Percentiles rank a stretch among this genome's conserved stretches.
phyloP scores from a whole-genome alignment of 2,797 vertebrate species.

The Sebastes paucispinis region DNA sequence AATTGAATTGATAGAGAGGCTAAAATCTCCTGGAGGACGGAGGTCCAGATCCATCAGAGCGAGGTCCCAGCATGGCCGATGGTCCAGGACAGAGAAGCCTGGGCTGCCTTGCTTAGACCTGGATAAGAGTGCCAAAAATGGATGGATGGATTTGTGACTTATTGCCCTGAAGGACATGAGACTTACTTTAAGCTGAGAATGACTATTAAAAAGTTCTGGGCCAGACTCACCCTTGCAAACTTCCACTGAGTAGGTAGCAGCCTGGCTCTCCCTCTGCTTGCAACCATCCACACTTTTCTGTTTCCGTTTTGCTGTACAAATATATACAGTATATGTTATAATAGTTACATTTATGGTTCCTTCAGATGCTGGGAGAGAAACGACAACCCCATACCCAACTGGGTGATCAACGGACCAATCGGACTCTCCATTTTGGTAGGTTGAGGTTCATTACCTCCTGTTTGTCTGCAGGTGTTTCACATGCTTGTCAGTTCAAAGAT shows the following conservation, averaged over 20 bases:
- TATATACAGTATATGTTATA: not conserved
- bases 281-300: not conserved
- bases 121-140: not conserved
- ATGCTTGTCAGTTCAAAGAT: not conserved
- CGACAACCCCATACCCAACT: constrained; percentile 88
- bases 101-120: not conserved
- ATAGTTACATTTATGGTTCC: not conserved
- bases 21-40: too few relatives aligned
- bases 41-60: too few relatives aligned
- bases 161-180: not conserved
- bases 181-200: not conserved
- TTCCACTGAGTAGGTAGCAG: not conserved
- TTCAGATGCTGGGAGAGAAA: constrained; percentile 94
- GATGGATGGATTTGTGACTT: not conserved
- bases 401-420: constrained; percentile 91
- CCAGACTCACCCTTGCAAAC: not conserved
- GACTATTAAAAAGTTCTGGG: not conserved
- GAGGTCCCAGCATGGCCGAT: too few relatives aligned
- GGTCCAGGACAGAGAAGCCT: not conserved
- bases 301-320: not conserved
- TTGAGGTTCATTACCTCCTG: constrained; percentile 14
- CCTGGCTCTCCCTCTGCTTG: not conserved
- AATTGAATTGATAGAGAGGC: too few relatives aligned
- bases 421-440: constrained; percentile 89
- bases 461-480: not conserved